These are phyloP conservation scores for Conger conger DNA, from an alignment of 2,113 vertebrate genomes.

Conservation along the genomic window DNA sequence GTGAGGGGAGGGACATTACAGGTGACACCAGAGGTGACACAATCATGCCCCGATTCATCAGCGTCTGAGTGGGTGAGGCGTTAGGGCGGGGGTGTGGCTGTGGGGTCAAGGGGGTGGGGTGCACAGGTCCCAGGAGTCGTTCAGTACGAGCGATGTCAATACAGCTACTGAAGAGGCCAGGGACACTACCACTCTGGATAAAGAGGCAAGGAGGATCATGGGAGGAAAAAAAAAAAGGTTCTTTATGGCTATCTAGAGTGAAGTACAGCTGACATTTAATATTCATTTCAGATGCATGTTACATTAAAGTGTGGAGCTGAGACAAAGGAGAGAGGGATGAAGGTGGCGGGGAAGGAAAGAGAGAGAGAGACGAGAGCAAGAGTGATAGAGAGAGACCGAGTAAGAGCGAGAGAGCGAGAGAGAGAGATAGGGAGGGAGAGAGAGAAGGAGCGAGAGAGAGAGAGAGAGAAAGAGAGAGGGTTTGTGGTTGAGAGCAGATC, in stretches of 20 bases:
- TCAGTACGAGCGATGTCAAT: not conserved
- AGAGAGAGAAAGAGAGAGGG: not conserved
- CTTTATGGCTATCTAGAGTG: not conserved
- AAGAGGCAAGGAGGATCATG: not conserved
- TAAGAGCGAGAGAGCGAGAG: not conserved
- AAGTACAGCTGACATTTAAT: not conserved
- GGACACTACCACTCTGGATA: not conserved
- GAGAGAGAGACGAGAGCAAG: not conserved
- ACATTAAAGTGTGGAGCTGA: conserved; percentile 21
- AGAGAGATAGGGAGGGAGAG: not conserved
- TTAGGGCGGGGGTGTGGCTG: not conserved
- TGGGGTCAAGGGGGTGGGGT: not conserved
- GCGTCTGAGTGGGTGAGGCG: not conserved
- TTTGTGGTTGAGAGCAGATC: not conserved
- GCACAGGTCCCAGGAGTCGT: not conserved
- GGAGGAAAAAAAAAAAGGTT: not conserved
- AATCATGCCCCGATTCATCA: not conserved
- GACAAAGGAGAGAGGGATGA: not conserved
- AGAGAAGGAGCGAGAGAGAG: conserved; percentile 16
- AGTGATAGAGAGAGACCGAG: not conserved
- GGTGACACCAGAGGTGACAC: not conserved
- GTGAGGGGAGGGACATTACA: not conserved
- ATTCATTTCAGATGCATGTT: not conserved
- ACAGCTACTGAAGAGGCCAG: not conserved
- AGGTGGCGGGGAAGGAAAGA: not conserved